Evolutionary conservation across 1,140 invertebrate genomes (phyloP).

Genomic region (Helicoverpa armigera): DNA sequence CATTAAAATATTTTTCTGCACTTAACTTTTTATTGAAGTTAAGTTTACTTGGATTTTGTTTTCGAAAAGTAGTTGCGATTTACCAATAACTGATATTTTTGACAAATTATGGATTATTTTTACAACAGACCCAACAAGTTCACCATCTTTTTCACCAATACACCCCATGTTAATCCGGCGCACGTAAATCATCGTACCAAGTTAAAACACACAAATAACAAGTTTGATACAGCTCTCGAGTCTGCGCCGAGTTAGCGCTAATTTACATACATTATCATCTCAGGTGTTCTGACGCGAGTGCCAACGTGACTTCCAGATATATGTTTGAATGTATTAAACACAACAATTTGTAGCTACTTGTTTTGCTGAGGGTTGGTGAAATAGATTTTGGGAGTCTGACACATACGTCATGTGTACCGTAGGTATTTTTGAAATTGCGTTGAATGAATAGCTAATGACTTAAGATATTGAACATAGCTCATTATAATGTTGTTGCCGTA

Average conservation of each 20-base stretch:
- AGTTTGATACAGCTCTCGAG: slow-evolving; percentile 79
- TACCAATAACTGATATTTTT: no score
- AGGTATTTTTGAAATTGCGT: background rate
- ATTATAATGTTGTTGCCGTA: no score
- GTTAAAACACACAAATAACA: slow-evolving; percentile 85
- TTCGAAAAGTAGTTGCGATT: no score
- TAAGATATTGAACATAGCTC: background rate
- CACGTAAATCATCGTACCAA: slow-evolving; percentile 79
- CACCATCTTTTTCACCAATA: slow-evolving; percentile 32
- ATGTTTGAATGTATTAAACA: background rate
- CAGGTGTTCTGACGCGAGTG: slow-evolving; percentile 66
- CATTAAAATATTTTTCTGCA: no score
- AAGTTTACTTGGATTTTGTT: no score
- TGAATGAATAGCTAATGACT: background rate
- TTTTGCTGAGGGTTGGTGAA: background rate
- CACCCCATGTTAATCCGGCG: slow-evolving; percentile 66
- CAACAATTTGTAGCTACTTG: background rate
- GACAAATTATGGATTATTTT: no score
- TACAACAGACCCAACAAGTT: background rate
- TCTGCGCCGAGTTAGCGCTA: slow-evolving; percentile 72
- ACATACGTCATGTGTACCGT: no score
- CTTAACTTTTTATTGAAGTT: no score
- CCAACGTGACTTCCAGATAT: slow-evolving; percentile 29
- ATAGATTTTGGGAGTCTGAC: no score
- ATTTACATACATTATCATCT: slow-evolving; percentile 85